phyloP scores from a whole-genome alignment of 1,140 invertebrate species.

The Proales similis region DNA sequence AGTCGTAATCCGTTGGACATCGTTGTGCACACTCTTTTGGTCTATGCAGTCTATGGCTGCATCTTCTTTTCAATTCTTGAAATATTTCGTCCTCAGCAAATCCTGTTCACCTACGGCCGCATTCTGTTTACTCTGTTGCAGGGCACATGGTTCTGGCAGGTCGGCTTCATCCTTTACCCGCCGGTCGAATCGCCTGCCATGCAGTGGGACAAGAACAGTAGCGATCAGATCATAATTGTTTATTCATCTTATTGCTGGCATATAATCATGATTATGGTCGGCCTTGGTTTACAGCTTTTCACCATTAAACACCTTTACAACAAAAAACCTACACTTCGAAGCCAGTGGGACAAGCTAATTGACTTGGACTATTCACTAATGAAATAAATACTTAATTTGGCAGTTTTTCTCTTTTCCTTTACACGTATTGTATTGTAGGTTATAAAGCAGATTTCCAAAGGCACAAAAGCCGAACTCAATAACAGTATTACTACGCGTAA shows the following conservation, averaged over 20 bases:
- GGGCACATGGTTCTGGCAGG: slow-evolving; percentile 56
- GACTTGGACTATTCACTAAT: too few relatives aligned
- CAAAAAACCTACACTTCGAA: too few relatives aligned
- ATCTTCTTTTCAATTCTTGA: slow-evolving; percentile 47
- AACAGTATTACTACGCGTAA: too few relatives aligned
- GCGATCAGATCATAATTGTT: slow-evolving; percentile 53
- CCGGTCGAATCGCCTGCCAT: slow-evolving; percentile 43
- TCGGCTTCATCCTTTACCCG: slow-evolving; percentile 55
- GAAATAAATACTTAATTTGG: too few relatives aligned
- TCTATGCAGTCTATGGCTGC: slow-evolving; percentile 48
- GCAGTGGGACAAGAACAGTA: slow-evolving; percentile 48
- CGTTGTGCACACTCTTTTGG: slow-evolving; percentile 52
- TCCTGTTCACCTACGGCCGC: slow-evolving; percentile 48
- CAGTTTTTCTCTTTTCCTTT: too few relatives aligned
- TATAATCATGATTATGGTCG: slow-evolving; percentile 37
- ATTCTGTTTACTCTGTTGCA: slow-evolving; percentile 53
- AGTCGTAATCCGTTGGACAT: slow-evolving; percentile 51
- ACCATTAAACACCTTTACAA: too few relatives aligned
- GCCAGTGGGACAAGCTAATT: too few relatives aligned
- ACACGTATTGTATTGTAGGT: too few relatives aligned
- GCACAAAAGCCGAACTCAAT: too few relatives aligned
- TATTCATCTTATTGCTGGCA: slow-evolving; percentile 47
- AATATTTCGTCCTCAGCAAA: slow-evolving; percentile 48
- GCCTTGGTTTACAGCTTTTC: slow-evolving; percentile 11
- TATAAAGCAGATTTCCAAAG: too few relatives aligned